These are phyloP conservation scores for Oceanodroma tethys DNA, from an alignment of 2,113 vertebrate species.

Conservation along the genomic window DNA sequence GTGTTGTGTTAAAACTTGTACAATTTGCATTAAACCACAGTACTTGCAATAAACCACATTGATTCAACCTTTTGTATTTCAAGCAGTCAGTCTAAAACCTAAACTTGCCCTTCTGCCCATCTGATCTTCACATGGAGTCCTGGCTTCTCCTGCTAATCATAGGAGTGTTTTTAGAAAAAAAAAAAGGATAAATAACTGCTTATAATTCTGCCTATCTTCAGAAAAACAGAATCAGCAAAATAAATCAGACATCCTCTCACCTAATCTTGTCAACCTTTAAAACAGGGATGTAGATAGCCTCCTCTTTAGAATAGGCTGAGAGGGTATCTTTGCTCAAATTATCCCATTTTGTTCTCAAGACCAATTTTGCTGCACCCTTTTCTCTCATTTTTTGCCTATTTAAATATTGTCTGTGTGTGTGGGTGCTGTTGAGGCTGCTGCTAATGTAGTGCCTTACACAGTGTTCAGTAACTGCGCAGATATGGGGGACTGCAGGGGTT, in stretches of 20 bases:
- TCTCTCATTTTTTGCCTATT: neutral
- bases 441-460: neutral
- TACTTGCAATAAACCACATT: neutral
- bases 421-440: neutral
- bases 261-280: neutral
- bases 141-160: neutral
- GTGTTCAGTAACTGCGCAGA: fast-evolving
- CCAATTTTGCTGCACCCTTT: neutral
- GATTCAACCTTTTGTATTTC: neutral
- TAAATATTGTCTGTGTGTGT: neutral
- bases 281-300: neutral
- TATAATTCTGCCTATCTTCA: neutral
- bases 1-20: neutral
- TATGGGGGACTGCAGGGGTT: neutral
- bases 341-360: neutral
- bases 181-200: neutral
- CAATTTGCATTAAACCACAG: neutral
- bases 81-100: neutral
- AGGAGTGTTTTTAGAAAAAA: neutral
- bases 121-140: neutral
- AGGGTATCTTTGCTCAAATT: neutral
- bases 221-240: neutral
- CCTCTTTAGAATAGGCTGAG: neutral
- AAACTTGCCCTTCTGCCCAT: neutral
- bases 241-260: neutral